phyloP scores from a whole-genome alignment of 2,888 invertebrate genomes.

The Petrolisthes cinctipes region DNA sequence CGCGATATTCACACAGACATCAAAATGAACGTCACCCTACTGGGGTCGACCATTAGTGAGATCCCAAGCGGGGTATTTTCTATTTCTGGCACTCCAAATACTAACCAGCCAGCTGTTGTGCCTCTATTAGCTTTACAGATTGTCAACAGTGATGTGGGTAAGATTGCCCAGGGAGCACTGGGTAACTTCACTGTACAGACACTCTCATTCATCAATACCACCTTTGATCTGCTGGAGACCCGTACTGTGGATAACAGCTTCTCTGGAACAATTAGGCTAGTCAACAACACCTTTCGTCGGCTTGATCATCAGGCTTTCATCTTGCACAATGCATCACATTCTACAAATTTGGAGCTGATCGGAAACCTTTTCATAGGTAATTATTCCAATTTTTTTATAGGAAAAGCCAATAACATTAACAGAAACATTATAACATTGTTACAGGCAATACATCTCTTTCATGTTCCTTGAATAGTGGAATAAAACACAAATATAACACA shows the following conservation, averaged over 20 bases:
- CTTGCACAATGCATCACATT: background rate
- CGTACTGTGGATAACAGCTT: slow-evolving; percentile 24
- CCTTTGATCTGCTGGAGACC: background rate
- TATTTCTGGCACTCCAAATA: background rate
- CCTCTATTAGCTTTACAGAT: slow-evolving; percentile 2
- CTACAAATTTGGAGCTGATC: background rate
- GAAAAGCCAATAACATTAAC: background rate
- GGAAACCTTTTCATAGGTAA: slow-evolving; percentile 36
- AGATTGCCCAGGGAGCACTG: slow-evolving; percentile 21
- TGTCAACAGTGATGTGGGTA: slow-evolving; percentile 5
- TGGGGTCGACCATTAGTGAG: background rate
- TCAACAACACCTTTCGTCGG: slow-evolving; percentile 27
- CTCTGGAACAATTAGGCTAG: slow-evolving; percentile 5
- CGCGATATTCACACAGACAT: slow-evolving; percentile 1
- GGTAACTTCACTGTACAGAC: slow-evolving; percentile 17
- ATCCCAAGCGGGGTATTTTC: slow-evolving; percentile 23
- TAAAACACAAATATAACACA: too few species aligned
- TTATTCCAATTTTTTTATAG: background rate
- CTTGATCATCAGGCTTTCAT: slow-evolving; percentile 14
- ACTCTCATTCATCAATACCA: slow-evolving; percentile 26
- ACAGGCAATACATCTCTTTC: too few species aligned
- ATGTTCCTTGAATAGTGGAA: too few species aligned
- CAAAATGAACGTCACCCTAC: slow-evolving; percentile 20
- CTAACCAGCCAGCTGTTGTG: background rate
- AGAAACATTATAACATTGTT: too few species aligned